Conservation (phyloP, 2,888 invertebrate genomes). For the Pachymerium ferrugineum region DNA sequence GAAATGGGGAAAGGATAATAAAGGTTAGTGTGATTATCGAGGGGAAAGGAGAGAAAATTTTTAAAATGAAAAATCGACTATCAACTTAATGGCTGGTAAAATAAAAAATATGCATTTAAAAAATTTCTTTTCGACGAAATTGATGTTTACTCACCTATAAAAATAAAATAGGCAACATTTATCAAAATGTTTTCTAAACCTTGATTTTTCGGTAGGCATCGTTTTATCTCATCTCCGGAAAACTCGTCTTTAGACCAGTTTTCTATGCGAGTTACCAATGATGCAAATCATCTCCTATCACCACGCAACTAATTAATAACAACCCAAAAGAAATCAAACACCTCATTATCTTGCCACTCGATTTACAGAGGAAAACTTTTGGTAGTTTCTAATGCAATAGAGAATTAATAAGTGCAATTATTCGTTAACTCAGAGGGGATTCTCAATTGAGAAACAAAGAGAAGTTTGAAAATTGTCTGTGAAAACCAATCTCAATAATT, state of each 20-base stretch:
- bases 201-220: no score
- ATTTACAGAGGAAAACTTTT: background rate
- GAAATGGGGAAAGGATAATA: background rate
- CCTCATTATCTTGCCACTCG: background rate
- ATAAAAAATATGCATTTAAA: background rate
- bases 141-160: no score
- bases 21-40: background rate
- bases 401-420: background rate
- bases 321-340: conserved; percentile 1
- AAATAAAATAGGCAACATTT: no score
- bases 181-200: no score
- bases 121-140: no score
- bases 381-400: background rate
- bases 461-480: background rate
- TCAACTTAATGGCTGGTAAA: background rate
- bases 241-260: no score
- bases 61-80: background rate
- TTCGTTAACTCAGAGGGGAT: conserved; percentile 6
- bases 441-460: background rate
- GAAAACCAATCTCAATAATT: conserved; percentile 21
- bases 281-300: background rate
- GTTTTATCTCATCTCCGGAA: no score
- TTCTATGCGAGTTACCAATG: no score
- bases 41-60: background rate
- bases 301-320: background rate